Evolutionary conservation across 2,797 vertebrate genomes (phyloP), one percentile per base, ranked within the genome.

Genomic region (Garrulus glandarius): DNA sequence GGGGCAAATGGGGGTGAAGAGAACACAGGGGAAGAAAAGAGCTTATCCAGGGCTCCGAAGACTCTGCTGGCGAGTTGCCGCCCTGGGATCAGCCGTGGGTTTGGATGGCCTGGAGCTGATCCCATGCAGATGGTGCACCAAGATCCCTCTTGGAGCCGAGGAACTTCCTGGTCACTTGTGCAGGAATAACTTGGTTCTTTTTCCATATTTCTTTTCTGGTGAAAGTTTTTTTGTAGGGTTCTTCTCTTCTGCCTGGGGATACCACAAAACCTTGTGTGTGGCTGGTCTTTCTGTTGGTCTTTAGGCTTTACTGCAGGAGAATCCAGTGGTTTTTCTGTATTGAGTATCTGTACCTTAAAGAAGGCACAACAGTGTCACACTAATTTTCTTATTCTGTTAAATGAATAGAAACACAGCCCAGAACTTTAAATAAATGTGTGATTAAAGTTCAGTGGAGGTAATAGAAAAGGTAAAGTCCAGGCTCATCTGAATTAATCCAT

Each of bases 281-380:
- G 9, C 30, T 9, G 32, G 67, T 47, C n/a, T 65, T 55, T 47
- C 9, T 60, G 10, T 47, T 60, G 46, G 9, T 23, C 27, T 49
- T 50, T 17, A 41, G 27, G 19, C 9, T 53, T 59, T 65, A 34
- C 26, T 27, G 3, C 6, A 36, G 57, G 61, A 77, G 53, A 57
- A 56, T 15, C 29, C 20, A 1, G 18, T 39, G 1, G 1, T 43
- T 79, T 68, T 53, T 32, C 55, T 0, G 0, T 13, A 26, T 21
- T 44, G 32, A 30, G 52, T 50, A 39, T 9, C 27, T 47, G 0
- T 32, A 6, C 23, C 50, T 39, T 52, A 46, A 55, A 30, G 49
- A 43, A 32, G 49, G 47, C 14, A 3, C 18, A 17, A 10, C 16
- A n/a, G 2, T 16, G 1, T 34, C n/a, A 5, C 24, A 17, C 1